Evolutionary conservation across 2,888 invertebrate species (phyloP).

Genomic region (Caenorhabditis sinica): DNA sequence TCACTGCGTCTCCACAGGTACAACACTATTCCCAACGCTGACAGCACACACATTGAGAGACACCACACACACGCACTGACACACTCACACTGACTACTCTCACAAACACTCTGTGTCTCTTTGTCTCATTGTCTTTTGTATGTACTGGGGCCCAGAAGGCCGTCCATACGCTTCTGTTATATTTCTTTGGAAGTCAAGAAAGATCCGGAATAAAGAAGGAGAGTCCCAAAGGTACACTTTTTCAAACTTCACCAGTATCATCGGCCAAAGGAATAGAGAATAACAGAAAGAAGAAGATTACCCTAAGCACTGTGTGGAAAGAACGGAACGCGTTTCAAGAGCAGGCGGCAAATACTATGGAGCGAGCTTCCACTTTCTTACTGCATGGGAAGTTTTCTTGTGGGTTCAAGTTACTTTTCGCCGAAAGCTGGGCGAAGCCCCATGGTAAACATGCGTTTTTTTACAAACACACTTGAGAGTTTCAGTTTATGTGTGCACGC

Average conservation of each 20-base stretch:
- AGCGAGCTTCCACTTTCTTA: constrained; percentile 6
- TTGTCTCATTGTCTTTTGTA: constrained; percentile 63
- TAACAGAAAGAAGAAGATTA: not conserved
- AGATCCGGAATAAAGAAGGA: not conserved
- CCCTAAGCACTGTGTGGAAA: constrained; percentile 6
- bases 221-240: constrained; percentile 29
- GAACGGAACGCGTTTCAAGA: constrained; percentile 24
- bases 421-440: constrained; percentile 36
- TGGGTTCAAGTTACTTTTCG: constrained; percentile 47
- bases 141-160: constrained; percentile 51
- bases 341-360: constrained; percentile 41
- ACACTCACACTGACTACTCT: constrained; percentile 56
- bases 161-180: constrained; percentile 42
- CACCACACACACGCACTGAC: constrained; percentile 55
- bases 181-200: not conserved
- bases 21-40: constrained; percentile 35
- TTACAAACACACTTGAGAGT: constrained; percentile 48
- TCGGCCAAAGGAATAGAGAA: not conserved
- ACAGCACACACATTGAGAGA: constrained; percentile 52
- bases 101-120: constrained; percentile 60
- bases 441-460: constrained; percentile 52
- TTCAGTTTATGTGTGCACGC: constrained; percentile 20
- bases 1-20: constrained; percentile 56
- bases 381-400: constrained; percentile 17
- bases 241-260: not conserved